phyloP scores from a whole-genome alignment of 2,797 vertebrate genomes.

The Prunella strophiata region DNA sequence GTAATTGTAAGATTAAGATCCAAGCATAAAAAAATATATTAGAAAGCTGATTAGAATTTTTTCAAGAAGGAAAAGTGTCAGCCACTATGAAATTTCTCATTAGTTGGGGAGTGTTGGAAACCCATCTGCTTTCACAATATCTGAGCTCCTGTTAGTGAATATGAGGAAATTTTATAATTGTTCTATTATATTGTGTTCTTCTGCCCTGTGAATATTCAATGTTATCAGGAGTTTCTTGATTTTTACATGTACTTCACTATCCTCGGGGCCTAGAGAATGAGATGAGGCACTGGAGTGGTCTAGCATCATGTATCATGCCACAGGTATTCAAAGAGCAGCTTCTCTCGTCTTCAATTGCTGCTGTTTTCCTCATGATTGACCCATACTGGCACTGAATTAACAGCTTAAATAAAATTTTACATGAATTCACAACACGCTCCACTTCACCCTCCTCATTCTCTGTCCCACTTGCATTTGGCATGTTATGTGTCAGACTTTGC shows the following conservation, averaged over 20 bases:
- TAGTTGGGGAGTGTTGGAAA: background rate
- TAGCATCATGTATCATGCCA: background rate
- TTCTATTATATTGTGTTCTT: background rate
- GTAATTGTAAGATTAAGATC: background rate
- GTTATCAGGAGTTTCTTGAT: background rate
- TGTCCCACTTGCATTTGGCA: constrained; percentile 2
- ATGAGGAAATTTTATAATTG: background rate
- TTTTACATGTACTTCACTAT: background rate
- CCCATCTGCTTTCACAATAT: background rate
- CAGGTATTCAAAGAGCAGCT: background rate
- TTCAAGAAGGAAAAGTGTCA: background rate
- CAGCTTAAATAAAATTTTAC: background rate
- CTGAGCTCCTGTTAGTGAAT: background rate
- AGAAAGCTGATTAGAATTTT: background rate
- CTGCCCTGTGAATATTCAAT: background rate
- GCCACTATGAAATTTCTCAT: background rate
- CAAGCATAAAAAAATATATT: background rate
- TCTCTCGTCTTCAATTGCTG: background rate
- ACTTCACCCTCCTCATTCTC: background rate
- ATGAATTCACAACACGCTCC: background rate
- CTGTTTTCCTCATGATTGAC: background rate
- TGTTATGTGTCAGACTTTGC: background rate
- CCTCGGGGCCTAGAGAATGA: background rate
- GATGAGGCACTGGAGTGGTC: background rate
- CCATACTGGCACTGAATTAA: background rate